phyloP scores from a whole-genome alignment of 2,888 invertebrate genomes.

The Eurois occulta region DNA sequence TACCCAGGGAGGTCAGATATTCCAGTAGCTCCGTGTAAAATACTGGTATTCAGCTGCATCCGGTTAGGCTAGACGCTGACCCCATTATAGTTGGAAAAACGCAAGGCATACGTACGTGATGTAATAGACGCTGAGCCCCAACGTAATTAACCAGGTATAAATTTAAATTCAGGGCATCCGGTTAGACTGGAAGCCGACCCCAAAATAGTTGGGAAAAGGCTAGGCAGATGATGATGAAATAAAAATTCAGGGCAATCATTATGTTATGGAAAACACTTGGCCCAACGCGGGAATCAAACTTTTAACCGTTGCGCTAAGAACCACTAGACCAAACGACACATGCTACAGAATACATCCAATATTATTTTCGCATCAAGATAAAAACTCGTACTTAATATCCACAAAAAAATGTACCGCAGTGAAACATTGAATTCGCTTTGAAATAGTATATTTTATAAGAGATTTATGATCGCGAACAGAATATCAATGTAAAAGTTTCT shows the following conservation, averaged over 20 bases:
- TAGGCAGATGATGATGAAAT: too few relatives aligned
- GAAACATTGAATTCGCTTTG: conserved; percentile 29
- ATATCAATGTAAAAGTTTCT: conserved; percentile 38
- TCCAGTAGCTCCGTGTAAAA: too few relatives aligned
- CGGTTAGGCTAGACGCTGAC: too few relatives aligned
- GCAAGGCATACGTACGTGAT: too few relatives aligned
- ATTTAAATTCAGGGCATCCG: neutral
- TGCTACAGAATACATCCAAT: neutral
- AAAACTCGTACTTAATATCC: neutral
- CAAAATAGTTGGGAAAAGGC: too few relatives aligned
- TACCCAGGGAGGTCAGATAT: too few relatives aligned
- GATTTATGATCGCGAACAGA: conserved; percentile 45
- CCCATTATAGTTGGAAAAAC: too few relatives aligned
- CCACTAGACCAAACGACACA: neutral
- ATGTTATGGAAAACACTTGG: neutral
- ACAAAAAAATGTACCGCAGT: neutral
- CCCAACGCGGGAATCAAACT: neutral
- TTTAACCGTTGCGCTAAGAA: neutral
- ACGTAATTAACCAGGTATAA: neutral
- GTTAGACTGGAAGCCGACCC: too few relatives aligned
- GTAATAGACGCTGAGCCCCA: too few relatives aligned
- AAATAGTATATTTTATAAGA: conserved; percentile 47
- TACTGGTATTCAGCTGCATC: too few relatives aligned
- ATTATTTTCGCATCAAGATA: conserved; percentile 22
- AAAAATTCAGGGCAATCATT: neutral